Evolutionary conservation across 2,113 vertebrate genomes (phyloP).

Genomic region (Notarius quadriscutis): DNA sequence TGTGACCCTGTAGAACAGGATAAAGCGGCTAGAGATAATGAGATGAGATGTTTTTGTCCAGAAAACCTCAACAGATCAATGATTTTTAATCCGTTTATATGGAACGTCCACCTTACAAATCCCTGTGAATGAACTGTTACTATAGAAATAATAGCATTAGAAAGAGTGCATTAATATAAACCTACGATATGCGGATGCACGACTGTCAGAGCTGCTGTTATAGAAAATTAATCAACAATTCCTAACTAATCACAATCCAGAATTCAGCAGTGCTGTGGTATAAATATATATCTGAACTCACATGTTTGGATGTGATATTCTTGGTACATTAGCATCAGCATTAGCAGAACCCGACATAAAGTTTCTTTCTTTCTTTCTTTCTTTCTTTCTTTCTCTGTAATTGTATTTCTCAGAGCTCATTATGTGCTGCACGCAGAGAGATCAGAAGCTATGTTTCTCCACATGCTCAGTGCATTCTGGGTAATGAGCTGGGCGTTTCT

Average conservation of each 20-base stretch:
- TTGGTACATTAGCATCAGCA: neutral
- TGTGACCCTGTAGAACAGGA: no score
- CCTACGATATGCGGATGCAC: neutral
- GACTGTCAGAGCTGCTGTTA: neutral
- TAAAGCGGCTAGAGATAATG: no score
- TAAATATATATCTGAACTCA: neutral
- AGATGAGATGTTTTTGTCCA: no score
- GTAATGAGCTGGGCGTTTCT: conserved; percentile 54
- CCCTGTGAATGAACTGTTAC: neutral
- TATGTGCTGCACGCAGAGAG: conserved; percentile 44
- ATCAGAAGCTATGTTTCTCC: conserved; percentile 48
- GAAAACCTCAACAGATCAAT: neutral
- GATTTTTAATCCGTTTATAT: neutral
- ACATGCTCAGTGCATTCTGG: conserved; percentile 37
- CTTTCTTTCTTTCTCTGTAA: conserved; percentile 52
- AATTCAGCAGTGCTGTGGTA: neutral
- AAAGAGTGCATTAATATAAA: neutral
- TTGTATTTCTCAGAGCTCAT: conserved; percentile 52
- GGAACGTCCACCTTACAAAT: neutral
- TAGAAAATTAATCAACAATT: neutral
- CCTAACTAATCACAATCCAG: neutral
- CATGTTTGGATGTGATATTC: neutral
- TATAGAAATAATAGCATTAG: neutral
- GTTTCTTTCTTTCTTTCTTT: conserved; percentile 50
- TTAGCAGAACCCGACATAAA: conserved; percentile 34